A percentile compares a stretch with the other conserved stretches of the same genome.
phyloP scores from a whole-genome alignment of 2,888 invertebrate genomes.

The Tetranychus truncatus region DNA sequence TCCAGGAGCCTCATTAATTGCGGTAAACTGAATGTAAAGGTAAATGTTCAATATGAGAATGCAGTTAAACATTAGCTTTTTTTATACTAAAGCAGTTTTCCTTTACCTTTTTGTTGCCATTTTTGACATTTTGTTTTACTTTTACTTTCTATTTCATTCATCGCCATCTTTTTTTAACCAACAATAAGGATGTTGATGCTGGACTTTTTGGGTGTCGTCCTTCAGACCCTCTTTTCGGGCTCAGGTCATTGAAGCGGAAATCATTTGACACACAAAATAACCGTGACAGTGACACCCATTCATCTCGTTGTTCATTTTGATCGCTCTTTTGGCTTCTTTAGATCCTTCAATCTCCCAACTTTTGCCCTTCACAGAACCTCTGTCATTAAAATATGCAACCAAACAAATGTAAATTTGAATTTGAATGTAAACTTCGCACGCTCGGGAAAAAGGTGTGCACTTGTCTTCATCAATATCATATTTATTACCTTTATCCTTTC shows the following conservation, averaged over 20 bases:
- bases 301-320: background rate
- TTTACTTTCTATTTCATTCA: background rate
- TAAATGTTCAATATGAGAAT: background rate
- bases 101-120: background rate
- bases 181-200: background rate
- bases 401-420: too few species aligned
- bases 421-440: too few species aligned
- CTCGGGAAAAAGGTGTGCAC: too few species aligned
- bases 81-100: background rate
- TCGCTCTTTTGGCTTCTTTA: background rate
- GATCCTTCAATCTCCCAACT: background rate
- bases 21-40: background rate
- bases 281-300: background rate
- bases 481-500: too few species aligned
- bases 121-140: background rate
- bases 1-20: background rate
- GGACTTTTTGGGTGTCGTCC: background rate
- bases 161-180: background rate
- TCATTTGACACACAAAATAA: background rate
- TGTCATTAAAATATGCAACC: too few species aligned
- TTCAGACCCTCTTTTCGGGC: background rate
- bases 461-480: too few species aligned
- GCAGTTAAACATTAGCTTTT: background rate
- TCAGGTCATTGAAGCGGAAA: background rate
- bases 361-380: background rate